Evolutionary conservation across 2,888 invertebrate species (phyloP), one percentile per base, ranked within the genome.

Genomic region (Conchocele bisecta): DNA sequence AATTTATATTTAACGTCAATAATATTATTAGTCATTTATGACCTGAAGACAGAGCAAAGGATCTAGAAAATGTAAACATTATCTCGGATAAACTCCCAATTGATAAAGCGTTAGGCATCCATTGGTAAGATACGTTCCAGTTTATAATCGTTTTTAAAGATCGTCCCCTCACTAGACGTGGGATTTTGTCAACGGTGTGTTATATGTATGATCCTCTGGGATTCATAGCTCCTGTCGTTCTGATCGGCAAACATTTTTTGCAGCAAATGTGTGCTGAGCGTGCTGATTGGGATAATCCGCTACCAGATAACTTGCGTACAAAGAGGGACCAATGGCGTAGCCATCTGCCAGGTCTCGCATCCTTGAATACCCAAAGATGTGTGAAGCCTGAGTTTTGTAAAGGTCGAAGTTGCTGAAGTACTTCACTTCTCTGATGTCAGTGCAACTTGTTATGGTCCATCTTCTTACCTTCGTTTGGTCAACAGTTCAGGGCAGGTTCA

Each of bases 181-280:
- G 61, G 2, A 41, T 77, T 9, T 31, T 82, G 22, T 72, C 76
- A 20, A 71, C 78, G n/a, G 58, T 81, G 13, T 54, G 50, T 26
- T 63, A 71, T 3, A 42, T 79, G 3, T 76, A 72, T 53, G 81
- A 76, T 56, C 76, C 80, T 2, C 41, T 81, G 13, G 77, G 72
- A 26, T 69, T 81, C 22, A 39, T 83, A 13, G 59, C 79, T 3
- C 81, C 80, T n/a, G 41, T 72, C 20, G 31, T 68, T 11, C 63
- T 80, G 11, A 29, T 53, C 11, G 70, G 75, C 4, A 80, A 77
- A 35, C 61, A 66, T 33, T 64, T 80, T 13, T 48, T 80, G 15
- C 81, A 78, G 46, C 50, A 80, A 41, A 63, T 77, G 69, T 78
- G 71, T 28, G 48, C 17, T 20, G 35, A 68, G 11, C 48, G 57